Percentiles rank a stretch among this genome's conserved stretches.
phyloP scores from a whole-genome alignment of 2,888 invertebrate species.

The Bedellia somnulentella region DNA sequence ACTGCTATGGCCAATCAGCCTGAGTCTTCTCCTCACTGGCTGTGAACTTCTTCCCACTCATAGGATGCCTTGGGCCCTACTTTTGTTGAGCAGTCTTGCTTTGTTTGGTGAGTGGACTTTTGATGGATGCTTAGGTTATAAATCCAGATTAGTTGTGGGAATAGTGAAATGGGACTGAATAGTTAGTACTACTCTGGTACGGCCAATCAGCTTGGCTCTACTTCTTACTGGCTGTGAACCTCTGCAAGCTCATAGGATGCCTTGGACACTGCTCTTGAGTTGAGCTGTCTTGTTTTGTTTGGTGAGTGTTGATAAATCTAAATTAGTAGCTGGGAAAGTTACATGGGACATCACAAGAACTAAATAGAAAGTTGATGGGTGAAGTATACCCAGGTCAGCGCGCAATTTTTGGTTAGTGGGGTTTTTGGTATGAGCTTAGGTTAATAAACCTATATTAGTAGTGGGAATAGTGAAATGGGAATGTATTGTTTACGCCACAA shows the following conservation, averaged over 20 bases:
- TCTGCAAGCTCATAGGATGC: slow-evolving; percentile 79
- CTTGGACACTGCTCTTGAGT: slow-evolving; percentile 84
- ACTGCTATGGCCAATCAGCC: slow-evolving; percentile 88
- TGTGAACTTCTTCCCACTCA: slow-evolving; percentile 82
- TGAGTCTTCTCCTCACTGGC: slow-evolving; percentile 84
- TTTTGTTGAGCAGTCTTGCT: slow-evolving; percentile 78
- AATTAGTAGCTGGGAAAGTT: too few species aligned
- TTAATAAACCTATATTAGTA: too few species aligned
- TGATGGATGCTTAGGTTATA: too few species aligned
- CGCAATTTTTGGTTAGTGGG: slow-evolving; percentile 88
- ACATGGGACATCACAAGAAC: too few species aligned
- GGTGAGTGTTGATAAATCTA: too few species aligned
- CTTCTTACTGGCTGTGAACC: slow-evolving; percentile 86
- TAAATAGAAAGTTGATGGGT: slow-evolving; percentile 92
- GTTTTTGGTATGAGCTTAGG: too few species aligned
- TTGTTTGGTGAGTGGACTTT: slow-evolving; percentile 66
- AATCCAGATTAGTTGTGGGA: too few species aligned
- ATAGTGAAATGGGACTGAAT: too few species aligned
- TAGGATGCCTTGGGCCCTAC: slow-evolving; percentile 83
- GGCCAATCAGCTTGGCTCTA: slow-evolving; percentile 87
- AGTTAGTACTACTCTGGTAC: slow-evolving; percentile 83
- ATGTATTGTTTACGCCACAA: slow-evolving; percentile 82
- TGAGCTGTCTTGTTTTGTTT: slow-evolving; percentile 77
- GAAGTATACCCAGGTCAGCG: slow-evolving; percentile 91
- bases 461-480: slow-evolving; percentile 91